Base-by-base conservation (phyloP, 2,113 vertebrate genomes). In the Catharus bicknelli region DNA sequence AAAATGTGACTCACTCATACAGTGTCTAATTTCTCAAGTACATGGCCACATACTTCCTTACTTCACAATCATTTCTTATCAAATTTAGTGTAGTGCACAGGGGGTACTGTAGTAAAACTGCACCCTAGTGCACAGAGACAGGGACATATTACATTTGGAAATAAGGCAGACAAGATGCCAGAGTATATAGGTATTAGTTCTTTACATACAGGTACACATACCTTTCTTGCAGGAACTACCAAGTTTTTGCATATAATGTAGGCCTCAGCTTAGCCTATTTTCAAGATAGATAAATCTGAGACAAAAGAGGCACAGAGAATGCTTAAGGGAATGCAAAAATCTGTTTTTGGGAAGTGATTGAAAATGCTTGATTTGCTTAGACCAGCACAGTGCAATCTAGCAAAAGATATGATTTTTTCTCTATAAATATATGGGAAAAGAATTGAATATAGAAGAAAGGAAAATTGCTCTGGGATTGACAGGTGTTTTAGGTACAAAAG, bases 291-390 rank as follows among this genome's bases (percentile, higher is more conserved):
- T 16, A 68, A 76, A 74, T 88, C 8, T 70, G 42, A 73, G 38
- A 50, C 9, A 61, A 32, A 85, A 45, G 21, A 75, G 30, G 10
- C 34, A 63, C 16, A 61, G 58, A 38, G 20, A 93, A 66, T 4
- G 1, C 55, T 77, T 38, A 58, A 38, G 23, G 47, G 27, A 83
- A 58, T 62, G 34, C 21, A 15, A n/a, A 53, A 86, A 34, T 61
- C 22, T 42, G 58, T 85, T 62, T 62, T 29, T 36, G 20, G 68
- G 59, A 90, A 82, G 48, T 38, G 36, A 74, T 47, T 88, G 88
- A 83, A 86, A 93, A 77, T 77, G 19, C 15, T 83, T 88, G 34
- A 77, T 79, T 86, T 74, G 72, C 89, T 93, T 90, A 86, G 64
- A 15, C 7, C 42, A 50, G 51, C 38, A 91, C 21, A 62, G 32